Percentiles rank a stretch among this genome's conserved stretches.
These are phyloP conservation scores for Alethe castanea DNA, from an alignment of 2,113 vertebrate species.

Conservation along the genomic window DNA sequence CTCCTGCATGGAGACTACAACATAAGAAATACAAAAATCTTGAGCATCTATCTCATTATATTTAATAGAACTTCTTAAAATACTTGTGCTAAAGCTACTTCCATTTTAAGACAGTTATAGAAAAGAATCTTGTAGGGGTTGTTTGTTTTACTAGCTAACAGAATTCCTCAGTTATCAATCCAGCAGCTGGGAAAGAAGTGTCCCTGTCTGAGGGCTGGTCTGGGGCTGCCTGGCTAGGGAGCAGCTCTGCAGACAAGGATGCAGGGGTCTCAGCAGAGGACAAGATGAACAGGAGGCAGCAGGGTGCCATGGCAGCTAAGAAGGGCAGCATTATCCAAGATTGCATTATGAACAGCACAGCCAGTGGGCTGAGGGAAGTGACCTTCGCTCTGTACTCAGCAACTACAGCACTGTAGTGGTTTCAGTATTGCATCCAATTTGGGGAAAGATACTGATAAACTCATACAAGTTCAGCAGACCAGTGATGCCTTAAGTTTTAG, in stretches of 20 bases:
- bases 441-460: background rate
- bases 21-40: background rate
- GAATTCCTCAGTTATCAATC: background rate
- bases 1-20: background rate
- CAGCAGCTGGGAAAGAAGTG: background rate
- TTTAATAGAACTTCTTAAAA: background rate
- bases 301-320: background rate
- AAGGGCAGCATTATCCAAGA: background rate
- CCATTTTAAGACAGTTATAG: background rate
- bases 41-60: background rate
- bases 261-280: background rate
- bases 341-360: accelerated
- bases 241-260: background rate
- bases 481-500: background rate
- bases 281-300: background rate
- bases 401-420: background rate
- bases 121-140: background rate
- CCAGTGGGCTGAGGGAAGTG: background rate
- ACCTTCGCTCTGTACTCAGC: background rate
- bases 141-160: background rate
- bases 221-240: background rate
- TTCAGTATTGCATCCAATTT: background rate
- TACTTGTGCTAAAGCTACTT: background rate
- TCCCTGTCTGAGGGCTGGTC: background rate
- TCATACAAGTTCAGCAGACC: background rate